Conservation (phyloP, 2,888 invertebrate genomes). For the Calephelis perditalis region DNA sequence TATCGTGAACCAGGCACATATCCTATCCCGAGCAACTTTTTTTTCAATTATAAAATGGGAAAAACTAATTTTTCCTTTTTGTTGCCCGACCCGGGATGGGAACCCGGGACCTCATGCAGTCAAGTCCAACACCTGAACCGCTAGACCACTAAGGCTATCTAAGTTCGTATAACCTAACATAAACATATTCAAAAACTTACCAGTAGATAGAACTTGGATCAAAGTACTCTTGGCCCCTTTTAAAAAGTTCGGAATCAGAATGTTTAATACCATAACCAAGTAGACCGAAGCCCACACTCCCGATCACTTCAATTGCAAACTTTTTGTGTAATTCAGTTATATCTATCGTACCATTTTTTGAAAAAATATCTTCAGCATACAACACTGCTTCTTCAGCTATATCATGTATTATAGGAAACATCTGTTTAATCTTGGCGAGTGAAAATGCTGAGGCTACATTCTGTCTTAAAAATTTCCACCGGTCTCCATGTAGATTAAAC, state of each 20-base stretch:
- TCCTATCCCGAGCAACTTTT: no score
- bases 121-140: no score
- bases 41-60: no score
- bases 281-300: conserved; percentile 80
- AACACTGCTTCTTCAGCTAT: conserved; percentile 73
- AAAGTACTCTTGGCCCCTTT: conserved; percentile 64
- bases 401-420: conserved; percentile 79
- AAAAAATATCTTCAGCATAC: conserved; percentile 49
- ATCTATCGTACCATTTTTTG: conserved; percentile 57
- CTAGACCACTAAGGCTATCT: no score
- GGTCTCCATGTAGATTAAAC: conserved; percentile 74
- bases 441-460: conserved; percentile 83
- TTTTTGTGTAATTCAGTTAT: conserved; percentile 77
- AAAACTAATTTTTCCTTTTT: no score
- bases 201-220: conserved; percentile 52
- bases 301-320: conserved; percentile 80
- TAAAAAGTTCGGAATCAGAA: conserved; percentile 72
- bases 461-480: conserved; percentile 80
- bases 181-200: conserved; percentile 40
- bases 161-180: no score
- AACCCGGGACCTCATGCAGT: no score
- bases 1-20: no score
- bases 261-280: conserved; percentile 78
- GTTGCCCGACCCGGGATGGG: no score
- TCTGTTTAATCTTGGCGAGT: conserved; percentile 81